Percentiles rank a stretch among this genome's conserved stretches.
Evolutionary conservation across 2,888 invertebrate species (phyloP).

Genomic region (Polymixis lichenea): DNA sequence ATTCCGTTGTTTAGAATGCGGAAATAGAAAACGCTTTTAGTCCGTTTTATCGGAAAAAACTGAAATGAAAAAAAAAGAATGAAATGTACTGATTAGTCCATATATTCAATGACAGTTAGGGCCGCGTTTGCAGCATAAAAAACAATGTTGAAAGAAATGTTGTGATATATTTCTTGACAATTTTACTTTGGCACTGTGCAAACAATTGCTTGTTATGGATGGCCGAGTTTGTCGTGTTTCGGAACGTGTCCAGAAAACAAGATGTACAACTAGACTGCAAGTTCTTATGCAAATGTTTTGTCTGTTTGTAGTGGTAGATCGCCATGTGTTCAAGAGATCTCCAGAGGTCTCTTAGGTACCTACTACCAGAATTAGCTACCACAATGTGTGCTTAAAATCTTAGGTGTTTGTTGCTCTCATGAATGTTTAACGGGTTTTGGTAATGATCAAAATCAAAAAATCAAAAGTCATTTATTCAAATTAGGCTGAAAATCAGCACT

Average conservation of each 20-base stretch:
- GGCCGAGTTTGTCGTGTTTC: background rate
- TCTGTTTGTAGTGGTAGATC: slow-evolving; percentile 5
- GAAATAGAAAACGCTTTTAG: slow-evolving; percentile 15
- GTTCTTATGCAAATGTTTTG: slow-evolving; percentile 31
- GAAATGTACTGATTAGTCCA: background rate
- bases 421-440: background rate
- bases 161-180: background rate
- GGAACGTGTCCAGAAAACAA: background rate
- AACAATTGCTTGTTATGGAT: background rate
- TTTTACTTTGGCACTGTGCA: background rate
- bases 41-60: background rate
- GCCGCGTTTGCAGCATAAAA: background rate
- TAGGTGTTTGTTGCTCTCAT: background rate
- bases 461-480: too few species aligned
- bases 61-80: too few species aligned
- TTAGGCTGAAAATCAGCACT: too few species aligned
- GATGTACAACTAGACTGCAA: background rate
- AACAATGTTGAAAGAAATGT: background rate
- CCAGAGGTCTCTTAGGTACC: background rate
- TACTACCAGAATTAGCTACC: background rate
- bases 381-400: background rate
- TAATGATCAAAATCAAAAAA: too few species aligned
- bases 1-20: slow-evolving; percentile 12
- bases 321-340: background rate
- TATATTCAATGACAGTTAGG: too few species aligned